These are phyloP conservation scores for Apamea epomidion DNA, from an alignment of 2,888 invertebrate genomes.

Conservation along the genomic window DNA sequence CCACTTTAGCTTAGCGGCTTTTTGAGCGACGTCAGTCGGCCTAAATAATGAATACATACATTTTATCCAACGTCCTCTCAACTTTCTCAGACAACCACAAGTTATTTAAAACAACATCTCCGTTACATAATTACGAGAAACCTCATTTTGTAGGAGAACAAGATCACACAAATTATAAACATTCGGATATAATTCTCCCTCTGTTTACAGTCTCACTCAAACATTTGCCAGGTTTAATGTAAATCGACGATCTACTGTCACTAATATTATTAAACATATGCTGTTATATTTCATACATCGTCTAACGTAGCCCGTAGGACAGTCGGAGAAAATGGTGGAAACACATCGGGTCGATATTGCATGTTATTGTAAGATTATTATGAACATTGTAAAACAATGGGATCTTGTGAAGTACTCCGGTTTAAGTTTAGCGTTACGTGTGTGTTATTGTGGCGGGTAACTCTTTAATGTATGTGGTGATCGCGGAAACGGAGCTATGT, in stretches of 20 bases:
- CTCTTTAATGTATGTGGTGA: constrained; percentile 26
- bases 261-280: constrained; percentile 84
- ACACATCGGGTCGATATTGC: constrained; percentile 41
- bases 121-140: constrained; percentile 63
- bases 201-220: constrained; percentile 74
- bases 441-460: constrained; percentile 9
- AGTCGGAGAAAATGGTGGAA: constrained; percentile 71
- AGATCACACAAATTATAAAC: constrained; percentile 67
- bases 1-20: too few relatives aligned
- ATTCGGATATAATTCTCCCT: constrained; percentile 65
- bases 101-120: constrained; percentile 23
- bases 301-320: constrained; percentile 73
- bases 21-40: too few relatives aligned
- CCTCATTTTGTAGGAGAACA: constrained; percentile 65
- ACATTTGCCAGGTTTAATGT: constrained; percentile 78
- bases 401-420: constrained; percentile 52
- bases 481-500: background rate
- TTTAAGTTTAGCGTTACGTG: constrained; percentile 31
- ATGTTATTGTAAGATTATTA: constrained; percentile 73
- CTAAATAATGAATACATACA: background rate
- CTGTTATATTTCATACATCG: constrained; percentile 84
- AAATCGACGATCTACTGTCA: constrained; percentile 73
- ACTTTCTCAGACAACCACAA: background rate
- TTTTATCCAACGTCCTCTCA: constrained; percentile 1
- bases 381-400: constrained; percentile 76